These are phyloP conservation scores for Caenorhabditis sp. DNA, from an alignment of 2,888 invertebrate species.

Conservation along the genomic window DNA sequence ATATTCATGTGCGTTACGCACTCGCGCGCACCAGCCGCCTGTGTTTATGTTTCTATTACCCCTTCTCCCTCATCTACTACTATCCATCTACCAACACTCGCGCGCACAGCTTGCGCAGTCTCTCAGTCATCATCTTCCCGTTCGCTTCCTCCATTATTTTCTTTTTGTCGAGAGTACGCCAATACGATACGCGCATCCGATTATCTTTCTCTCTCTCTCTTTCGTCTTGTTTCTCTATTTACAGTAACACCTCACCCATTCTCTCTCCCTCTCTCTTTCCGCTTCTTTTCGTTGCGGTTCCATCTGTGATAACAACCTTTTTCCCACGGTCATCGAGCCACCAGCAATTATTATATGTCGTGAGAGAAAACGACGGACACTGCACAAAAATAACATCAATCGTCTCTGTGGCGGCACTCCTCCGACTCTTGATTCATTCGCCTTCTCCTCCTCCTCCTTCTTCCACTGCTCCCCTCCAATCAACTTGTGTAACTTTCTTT, in stretches of 20 bases:
- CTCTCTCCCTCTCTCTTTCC: too few relatives aligned
- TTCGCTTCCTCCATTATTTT: slow-evolving; percentile 32
- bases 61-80: slow-evolving; percentile 27
- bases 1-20: slow-evolving; percentile 26
- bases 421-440: background rate
- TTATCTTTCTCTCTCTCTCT: slow-evolving; percentile 25
- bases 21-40: slow-evolving; percentile 6
- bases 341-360: background rate
- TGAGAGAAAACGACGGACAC: slow-evolving; percentile 1
- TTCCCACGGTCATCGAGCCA: too few relatives aligned
- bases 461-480: too few relatives aligned
- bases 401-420: background rate
- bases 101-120: slow-evolving; percentile 49
- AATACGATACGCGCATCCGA: slow-evolving; percentile 50
- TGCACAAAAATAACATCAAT: slow-evolving; percentile 5
- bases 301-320: background rate
- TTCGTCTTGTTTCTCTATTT: background rate
- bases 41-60: slow-evolving; percentile 61
- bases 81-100: slow-evolving; percentile 9
- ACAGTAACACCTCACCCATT: too few relatives aligned
- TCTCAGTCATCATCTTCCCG: slow-evolving; percentile 1
- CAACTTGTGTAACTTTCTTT: slow-evolving; percentile 11
- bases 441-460: too few relatives aligned
- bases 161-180: slow-evolving; percentile 31
- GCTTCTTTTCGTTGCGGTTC: background rate